These are phyloP conservation scores for Pentamera pediparva DNA, from an alignment of 53 echinoderm and acorn worm genomes.

Conservation along the genomic window DNA sequence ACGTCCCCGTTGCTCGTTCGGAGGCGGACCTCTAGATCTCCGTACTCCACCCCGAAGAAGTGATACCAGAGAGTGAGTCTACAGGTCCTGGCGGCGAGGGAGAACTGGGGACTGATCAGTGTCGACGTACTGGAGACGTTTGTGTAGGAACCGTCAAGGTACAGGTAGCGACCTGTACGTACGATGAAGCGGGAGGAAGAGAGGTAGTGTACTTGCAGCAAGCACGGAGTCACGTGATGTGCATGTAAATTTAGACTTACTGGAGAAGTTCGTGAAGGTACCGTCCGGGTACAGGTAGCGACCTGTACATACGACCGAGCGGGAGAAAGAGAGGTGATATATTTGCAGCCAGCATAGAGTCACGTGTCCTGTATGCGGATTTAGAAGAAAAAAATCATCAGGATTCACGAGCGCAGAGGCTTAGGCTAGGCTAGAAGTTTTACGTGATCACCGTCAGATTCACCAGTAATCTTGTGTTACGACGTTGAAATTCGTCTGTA, in stretches of 20 bases:
- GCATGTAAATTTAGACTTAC: conserved; percentile 38
- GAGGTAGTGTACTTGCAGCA: conserved; percentile 54
- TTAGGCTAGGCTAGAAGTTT: too few species aligned
- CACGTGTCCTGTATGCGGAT: too few species aligned
- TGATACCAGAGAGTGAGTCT: conserved; percentile 70
- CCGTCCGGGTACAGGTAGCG: conserved; percentile 63
- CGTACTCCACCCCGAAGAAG: conserved; percentile 71
- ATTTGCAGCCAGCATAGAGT: too few species aligned
- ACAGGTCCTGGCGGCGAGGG: conserved; percentile 58
- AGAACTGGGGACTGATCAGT: conserved; percentile 47
- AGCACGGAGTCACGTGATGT: conserved; percentile 39
- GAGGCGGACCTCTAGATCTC: conserved; percentile 52
- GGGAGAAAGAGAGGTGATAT: too few species aligned
- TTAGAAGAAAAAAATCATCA: too few species aligned
- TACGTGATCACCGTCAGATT: too few species aligned
- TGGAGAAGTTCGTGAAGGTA: conserved; percentile 32
- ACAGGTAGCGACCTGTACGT: conserved; percentile 62
- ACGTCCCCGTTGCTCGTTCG: neutral
- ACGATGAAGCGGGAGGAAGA: too few species aligned
- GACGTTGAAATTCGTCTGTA: too few species aligned
- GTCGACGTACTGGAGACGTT: conserved; percentile 32
- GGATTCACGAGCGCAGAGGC: too few species aligned
- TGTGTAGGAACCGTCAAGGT: conserved; percentile 50
- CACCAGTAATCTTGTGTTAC: too few species aligned
- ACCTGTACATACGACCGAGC: too few species aligned